These are phyloP conservation scores for Callosobruchus maculatus DNA, from an alignment of 2,888 invertebrate species.

Conservation along the genomic window DNA sequence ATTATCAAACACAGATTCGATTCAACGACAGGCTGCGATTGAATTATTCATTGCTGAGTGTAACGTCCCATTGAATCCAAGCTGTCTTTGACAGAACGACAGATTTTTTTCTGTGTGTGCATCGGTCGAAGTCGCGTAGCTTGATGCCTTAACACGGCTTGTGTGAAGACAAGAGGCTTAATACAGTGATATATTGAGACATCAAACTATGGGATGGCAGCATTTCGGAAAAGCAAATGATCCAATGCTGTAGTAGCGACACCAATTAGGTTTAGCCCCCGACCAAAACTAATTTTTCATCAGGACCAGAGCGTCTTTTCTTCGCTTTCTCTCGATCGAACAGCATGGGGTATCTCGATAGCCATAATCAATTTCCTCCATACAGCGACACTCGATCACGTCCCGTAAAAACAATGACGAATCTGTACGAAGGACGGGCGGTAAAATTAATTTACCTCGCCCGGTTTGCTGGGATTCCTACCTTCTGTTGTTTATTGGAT, in stretches of 20 bases:
- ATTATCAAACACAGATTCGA: too few species aligned
- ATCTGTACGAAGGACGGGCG: not conserved
- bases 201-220: too few species aligned
- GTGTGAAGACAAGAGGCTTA: too few species aligned
- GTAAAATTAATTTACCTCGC: not conserved
- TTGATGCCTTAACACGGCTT: too few species aligned
- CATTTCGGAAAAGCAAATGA: not conserved
- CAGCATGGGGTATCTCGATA: not conserved
- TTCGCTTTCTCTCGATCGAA: not conserved
- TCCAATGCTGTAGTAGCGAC: not conserved
- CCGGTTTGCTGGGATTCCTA: not conserved
- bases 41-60: too few species aligned
- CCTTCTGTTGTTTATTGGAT: not conserved
- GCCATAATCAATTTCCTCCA: not conserved
- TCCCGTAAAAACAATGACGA: not conserved
- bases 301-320: not conserved
- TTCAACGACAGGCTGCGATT: too few species aligned
- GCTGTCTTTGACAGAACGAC: too few species aligned
- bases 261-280: not conserved
- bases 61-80: too few species aligned
- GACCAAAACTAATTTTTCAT: not conserved
- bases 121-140: too few species aligned
- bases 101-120: too few species aligned
- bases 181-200: too few species aligned
- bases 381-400: not conserved